Base-by-base conservation (phyloP, 2,113 vertebrate species). In the Aramus guarauna region DNA sequence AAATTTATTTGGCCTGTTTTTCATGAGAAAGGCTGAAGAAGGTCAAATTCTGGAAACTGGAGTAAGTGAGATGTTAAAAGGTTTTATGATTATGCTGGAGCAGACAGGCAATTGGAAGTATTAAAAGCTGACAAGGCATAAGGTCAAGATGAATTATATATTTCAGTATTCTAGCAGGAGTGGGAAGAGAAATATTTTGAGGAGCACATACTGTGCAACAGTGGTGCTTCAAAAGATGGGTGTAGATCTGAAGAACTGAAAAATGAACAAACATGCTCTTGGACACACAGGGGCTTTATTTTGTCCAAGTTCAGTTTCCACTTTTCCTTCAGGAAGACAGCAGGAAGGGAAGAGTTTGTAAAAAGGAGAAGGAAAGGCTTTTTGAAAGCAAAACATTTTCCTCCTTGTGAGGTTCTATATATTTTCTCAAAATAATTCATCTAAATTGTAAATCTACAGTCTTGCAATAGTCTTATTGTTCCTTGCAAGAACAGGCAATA, bases 21-120 rank as follows among this genome's bases (percentile, higher is more conserved):
- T 95, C 43, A 90, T 59, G 63, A 78, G 37, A 77, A 71, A 80
- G 72, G 48, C 72, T 94, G 86, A 74, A 91, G 76, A 84, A 91
- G 85, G 89, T 94, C 36, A 93, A 58, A 96, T 84, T 85, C 77
- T 92, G 71, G 66, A 91, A 94, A 88, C n/a, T 32, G 39, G 43
- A 68, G 24, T 69, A 69, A 95, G 60, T 85, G 74, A 95, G 71
- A 95, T 95, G 55, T 91, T 95, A 88, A 88, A 94, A 92, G 84
- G 45, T 86, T 95, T 92, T 80, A 91, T 53, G 75, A 43, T 92
- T 87, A 90, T 91, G 64, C 84, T 78, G 43, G 45, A 92, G 41
- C 41, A 86, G 90, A 88, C 4, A 10, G 74, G 66, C 67, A 85
- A 80, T 92, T 94, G 60, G 32, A 90, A 88, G 62, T 87, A 88